A percentile compares a stretch with the other conserved stretches of the same genome.
phyloP scores from a whole-genome alignment of 1,140 invertebrate genomes.

The Drosophila pandora region DNA sequence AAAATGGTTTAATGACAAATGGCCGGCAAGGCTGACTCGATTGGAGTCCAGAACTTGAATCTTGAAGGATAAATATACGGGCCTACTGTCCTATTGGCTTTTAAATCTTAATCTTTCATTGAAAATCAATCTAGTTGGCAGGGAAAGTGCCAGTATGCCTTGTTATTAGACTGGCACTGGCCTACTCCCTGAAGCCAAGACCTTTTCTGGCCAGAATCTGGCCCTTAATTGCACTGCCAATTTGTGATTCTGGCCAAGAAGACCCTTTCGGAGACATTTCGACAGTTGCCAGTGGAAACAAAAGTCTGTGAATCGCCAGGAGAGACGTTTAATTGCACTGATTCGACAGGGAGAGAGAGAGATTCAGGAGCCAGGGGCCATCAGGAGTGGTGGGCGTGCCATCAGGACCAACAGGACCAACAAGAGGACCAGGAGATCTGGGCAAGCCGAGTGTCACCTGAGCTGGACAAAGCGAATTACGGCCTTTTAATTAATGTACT shows the following conservation, averaged over 20 bases:
- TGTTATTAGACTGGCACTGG: no score
- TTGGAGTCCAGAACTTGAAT: background rate
- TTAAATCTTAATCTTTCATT: no score
- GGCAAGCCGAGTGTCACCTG: constrained; percentile 35
- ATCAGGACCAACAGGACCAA: background rate
- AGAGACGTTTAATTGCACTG: constrained; percentile 56
- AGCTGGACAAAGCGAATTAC: constrained; percentile 70
- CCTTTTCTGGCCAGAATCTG: background rate
- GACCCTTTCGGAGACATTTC: background rate
- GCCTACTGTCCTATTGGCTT: no score
- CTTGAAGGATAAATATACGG: no score
- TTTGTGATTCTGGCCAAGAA: background rate
- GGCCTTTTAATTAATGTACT: constrained; percentile 83
- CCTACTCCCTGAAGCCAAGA: background rate
- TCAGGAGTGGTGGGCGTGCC: background rate
- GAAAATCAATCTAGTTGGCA: no score
- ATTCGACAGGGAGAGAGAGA: background rate
- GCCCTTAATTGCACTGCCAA: background rate
- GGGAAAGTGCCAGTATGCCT: background rate
- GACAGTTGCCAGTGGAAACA: background rate
- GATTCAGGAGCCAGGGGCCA: no score
- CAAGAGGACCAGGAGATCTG: no score
- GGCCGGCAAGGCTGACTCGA: background rate
- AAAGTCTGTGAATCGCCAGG: background rate
- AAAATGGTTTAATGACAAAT: background rate